Evolutionary conservation across 2,797 vertebrate genomes (phyloP).

Genomic region (Clarias platycephalus): DNA sequence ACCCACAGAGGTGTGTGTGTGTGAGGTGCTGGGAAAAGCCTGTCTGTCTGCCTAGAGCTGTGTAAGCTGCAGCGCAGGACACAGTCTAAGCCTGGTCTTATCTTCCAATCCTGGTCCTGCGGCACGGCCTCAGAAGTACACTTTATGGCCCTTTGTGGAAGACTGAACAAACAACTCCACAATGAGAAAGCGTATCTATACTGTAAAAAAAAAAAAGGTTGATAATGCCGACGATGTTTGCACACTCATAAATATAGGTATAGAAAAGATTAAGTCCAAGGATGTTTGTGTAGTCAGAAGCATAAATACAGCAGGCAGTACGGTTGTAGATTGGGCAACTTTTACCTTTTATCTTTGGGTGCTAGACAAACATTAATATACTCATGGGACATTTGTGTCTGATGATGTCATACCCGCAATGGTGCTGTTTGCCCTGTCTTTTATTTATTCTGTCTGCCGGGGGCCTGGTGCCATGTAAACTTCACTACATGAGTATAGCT

Average conservation of each 20-base stretch:
- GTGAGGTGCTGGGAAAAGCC: neutral
- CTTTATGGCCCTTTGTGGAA: conserved; percentile 44
- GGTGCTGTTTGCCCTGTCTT: conserved; percentile 43
- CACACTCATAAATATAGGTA: neutral
- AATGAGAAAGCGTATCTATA: conserved; percentile 12
- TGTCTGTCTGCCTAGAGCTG: neutral
- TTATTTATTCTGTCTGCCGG: conserved; percentile 43
- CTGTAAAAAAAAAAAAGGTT: neutral
- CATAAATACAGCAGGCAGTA: neutral
- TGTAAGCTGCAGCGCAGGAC: conserved; percentile 28
- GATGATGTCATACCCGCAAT: conserved; percentile 51
- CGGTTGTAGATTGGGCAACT: conserved; percentile 2
- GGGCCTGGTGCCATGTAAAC: conserved; percentile 9
- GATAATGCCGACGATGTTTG: conserved; percentile 2
- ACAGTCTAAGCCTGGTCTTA: conserved; percentile 46
- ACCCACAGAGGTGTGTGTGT: neutral
- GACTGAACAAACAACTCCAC: conserved; percentile 22
- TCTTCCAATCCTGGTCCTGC: conserved; percentile 50
- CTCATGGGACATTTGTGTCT: conserved; percentile 1
- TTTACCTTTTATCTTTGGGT: conserved; percentile 5
- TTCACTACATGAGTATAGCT: neutral
- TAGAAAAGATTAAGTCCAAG: conserved; percentile 7
- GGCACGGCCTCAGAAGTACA: conserved; percentile 38
- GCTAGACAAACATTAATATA: conserved; percentile 29
- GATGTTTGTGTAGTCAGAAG: conserved; percentile 22